A percentile compares a stretch with the other conserved stretches of the same genome.
phyloP scores from a whole-genome alignment of 1,140 invertebrate genomes.

The Arctopsyche grandis region DNA sequence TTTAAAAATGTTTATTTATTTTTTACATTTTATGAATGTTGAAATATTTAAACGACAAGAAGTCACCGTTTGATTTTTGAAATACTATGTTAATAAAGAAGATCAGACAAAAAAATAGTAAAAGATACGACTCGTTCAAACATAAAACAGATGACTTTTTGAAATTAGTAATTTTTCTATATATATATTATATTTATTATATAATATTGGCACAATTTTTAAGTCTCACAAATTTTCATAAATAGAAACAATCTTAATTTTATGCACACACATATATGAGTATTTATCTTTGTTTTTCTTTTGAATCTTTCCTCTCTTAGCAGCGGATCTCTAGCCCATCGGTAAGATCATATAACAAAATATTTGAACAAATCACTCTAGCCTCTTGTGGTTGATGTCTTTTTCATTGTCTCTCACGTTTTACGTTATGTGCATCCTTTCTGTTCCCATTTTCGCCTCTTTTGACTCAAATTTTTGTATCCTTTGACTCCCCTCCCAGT shows the following conservation, averaged over 20 bases:
- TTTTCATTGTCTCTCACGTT: constrained; percentile 42
- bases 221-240: background rate
- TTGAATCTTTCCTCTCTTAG: constrained; percentile 53
- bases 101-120: no score
- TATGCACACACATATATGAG: constrained; percentile 34
- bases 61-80: no score
- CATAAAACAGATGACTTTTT: no score
- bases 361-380: constrained; percentile 51
- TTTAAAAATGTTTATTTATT: no score
- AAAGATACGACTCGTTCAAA: no score
- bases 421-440: constrained; percentile 47
- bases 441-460: constrained; percentile 37
- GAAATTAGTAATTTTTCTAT: no score
- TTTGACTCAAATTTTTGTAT: background rate
- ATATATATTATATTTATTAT: background rate
- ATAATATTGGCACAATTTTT: constrained; percentile 15
- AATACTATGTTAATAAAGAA: no score
- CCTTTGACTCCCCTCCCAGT: constrained; percentile 1
- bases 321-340: constrained; percentile 55
- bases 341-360: constrained; percentile 54
- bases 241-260: constrained; percentile 26
- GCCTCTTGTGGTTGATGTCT: constrained; percentile 45
- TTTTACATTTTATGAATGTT: no score
- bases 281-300: constrained; percentile 51
- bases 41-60: no score